Evolutionary conservation across 2,797 vertebrate species (phyloP).

Genomic region (Megaceryle alcyon): DNA sequence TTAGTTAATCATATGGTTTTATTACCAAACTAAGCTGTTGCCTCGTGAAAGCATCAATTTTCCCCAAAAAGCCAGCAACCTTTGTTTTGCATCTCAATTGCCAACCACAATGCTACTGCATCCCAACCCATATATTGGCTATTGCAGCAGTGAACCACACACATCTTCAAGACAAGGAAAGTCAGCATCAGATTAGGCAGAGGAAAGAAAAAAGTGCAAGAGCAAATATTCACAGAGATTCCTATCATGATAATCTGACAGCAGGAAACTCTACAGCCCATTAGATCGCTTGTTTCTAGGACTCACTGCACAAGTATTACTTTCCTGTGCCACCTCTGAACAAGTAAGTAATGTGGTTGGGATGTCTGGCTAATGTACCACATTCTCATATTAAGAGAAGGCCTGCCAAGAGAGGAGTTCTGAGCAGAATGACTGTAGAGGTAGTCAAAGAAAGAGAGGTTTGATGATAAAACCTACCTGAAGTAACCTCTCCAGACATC

Average conservation of each 20-base stretch:
- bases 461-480: constrained; percentile 81
- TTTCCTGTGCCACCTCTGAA: constrained; percentile 77
- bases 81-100: not conserved
- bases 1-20: not conserved
- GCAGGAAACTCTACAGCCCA: constrained; percentile 32
- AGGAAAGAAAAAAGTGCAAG: constrained; percentile 61
- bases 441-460: constrained; percentile 49
- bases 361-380: constrained; percentile 65
- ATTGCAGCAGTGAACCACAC: not conserved
- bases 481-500: constrained; percentile 77
- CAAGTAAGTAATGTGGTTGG: constrained; percentile 46
- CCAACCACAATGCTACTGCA: not conserved
- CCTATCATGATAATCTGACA: constrained; percentile 78
- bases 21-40: constrained; percentile 7
- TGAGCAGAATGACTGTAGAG: constrained; percentile 62
- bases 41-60: constrained; percentile 17
- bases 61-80: not conserved
- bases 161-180: constrained; percentile 23
- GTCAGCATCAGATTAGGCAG: constrained; percentile 42
- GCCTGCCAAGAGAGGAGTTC: constrained; percentile 32
- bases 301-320: constrained; percentile 82
- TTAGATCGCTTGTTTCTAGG: constrained; percentile 76
- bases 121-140: not conserved
- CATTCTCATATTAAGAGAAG: constrained; percentile 76
- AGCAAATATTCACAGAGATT: constrained; percentile 80